A percentile compares a stretch with the other conserved stretches of the same genome.
Evolutionary conservation across 2,113 vertebrate genomes (phyloP).

Genomic region (Lates calcarifer): DNA sequence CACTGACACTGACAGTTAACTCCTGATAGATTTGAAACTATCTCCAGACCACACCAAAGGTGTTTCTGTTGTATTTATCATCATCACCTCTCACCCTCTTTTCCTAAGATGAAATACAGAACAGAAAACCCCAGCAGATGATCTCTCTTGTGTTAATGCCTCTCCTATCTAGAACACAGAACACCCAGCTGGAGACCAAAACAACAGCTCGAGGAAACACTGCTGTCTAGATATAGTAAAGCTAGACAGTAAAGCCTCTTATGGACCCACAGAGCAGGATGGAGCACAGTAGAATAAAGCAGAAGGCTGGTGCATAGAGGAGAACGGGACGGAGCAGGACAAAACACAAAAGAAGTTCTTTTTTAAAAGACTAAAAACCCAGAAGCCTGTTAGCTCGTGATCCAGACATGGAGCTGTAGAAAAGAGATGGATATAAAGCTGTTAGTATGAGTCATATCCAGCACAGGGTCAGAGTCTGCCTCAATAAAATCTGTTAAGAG

Average conservation of each 20-base stretch:
- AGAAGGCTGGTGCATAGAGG: neutral
- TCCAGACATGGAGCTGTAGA: slow-evolving; percentile 2
- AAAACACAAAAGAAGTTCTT: slow-evolving; percentile 4
- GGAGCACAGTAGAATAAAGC: neutral
- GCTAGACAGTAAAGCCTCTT: slow-evolving; percentile 35
- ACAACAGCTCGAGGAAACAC: neutral
- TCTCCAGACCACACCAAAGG: neutral
- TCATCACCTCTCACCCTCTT: neutral
- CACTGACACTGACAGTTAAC: neutral
- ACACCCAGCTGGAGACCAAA: neutral
- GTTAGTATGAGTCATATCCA: slow-evolving; percentile 8
- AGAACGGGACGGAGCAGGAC: neutral
- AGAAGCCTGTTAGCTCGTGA: slow-evolving; percentile 11
- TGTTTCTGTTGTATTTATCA: neutral
- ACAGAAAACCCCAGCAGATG: neutral
- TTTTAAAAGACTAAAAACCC: slow-evolving; percentile 12
- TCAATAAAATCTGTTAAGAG: neutral
- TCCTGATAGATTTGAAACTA: neutral
- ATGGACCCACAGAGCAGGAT: neutral
- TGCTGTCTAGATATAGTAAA: slow-evolving; percentile 16
- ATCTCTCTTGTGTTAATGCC: neutral
- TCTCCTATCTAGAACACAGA: neutral
- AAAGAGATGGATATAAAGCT: neutral
- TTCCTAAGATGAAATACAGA: neutral
- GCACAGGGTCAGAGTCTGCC: slow-evolving; percentile 16